Evolutionary conservation across 2,888 invertebrate genomes (phyloP), one percentile per base, ranked within the genome.

Genomic region (Caenorhabditis sulstoni): DNA sequence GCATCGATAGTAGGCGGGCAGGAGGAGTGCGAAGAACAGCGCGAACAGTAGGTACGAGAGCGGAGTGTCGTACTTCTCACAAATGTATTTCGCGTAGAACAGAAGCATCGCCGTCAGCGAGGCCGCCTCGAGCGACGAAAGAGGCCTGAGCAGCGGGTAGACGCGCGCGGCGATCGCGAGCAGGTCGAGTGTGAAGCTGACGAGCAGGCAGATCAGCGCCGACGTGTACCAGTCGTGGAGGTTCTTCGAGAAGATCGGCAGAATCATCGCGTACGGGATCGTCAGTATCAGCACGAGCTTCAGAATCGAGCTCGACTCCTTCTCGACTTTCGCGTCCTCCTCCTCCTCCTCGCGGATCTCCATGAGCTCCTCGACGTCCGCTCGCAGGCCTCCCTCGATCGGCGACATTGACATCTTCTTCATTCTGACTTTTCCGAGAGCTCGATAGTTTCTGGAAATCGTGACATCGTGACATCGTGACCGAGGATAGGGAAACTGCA

Each of bases 201-300:
- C 12, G 29, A 71, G 41, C 18, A 71, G 71, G 29, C 55, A 64
- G n/a, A 64, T 37, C 11, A 71, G 71, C 37, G 57, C 39, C 18
- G 62, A 62, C 14, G 64, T 61, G 49, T 71, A 71, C 71, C 71
- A 71, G 47, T 71, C 62, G 47, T 71, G 71, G n/a, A 71, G 71
- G 35, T 62, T 62, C 20, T 39, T 45, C 12, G 49, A 39, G 49
- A 71, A 64, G 47, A 71, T 18, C 20, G 71, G 71, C 20, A 71
- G 57, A 12, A 71, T 71, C 12, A 71, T 8, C 14, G 64, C 29
- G 29, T 71, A 71, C 3, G 71, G 71, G 20, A 71, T 35, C n/a
- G 71, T 64, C 47, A 71, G 52, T 1, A 71, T 20, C 0, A 71
- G 50, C 18, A 71, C 71, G n/a, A 71, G 16, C 22, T 57, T 55